A percentile compares a stretch with the other conserved stretches of the same genome.
Evolutionary conservation across 2,797 vertebrate genomes (phyloP).

Genomic region (Mormyrus proboscirostris): DNA sequence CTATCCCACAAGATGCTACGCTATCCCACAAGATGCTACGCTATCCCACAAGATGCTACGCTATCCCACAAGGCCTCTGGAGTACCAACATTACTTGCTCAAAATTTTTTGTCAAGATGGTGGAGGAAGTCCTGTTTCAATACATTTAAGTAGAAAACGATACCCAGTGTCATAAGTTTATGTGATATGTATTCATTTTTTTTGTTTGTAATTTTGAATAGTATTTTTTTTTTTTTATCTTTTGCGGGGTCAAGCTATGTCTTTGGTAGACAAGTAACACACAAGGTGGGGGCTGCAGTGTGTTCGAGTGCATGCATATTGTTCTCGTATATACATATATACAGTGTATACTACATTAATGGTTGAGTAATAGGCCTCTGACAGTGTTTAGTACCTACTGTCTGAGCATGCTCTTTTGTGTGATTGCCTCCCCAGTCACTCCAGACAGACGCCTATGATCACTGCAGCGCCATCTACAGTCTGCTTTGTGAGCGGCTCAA

Average conservation of each 20-base stretch:
- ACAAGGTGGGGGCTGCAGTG: not conserved
- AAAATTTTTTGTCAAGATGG: not conserved
- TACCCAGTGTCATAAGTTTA: not conserved
- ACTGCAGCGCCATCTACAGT: slow-evolving; percentile 98
- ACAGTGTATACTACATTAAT: not conserved
- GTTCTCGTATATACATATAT: not conserved
- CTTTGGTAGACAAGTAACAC: not conserved
- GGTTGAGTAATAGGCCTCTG: not conserved
- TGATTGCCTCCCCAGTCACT: slow-evolving; percentile 66
- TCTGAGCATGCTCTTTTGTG: not conserved
- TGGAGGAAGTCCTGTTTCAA: not conserved
- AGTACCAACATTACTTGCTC: not conserved
- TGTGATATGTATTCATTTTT: not conserved
- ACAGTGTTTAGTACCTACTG: not conserved
- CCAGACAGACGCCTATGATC: slow-evolving; percentile 89
- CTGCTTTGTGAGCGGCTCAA: slow-evolving; percentile 89
- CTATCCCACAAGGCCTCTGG: not conserved
- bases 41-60: not conserved
- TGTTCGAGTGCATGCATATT: not conserved
- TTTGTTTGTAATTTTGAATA: not conserved
- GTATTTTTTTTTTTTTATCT: not conserved
- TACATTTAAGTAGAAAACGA: not conserved
- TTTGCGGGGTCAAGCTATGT: not conserved
- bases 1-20: not conserved
- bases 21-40: not conserved